Evolutionary conservation across 2,888 invertebrate species (phyloP), one percentile per base, ranked within the genome.

Genomic region (Andrena haemorrhoa): DNA sequence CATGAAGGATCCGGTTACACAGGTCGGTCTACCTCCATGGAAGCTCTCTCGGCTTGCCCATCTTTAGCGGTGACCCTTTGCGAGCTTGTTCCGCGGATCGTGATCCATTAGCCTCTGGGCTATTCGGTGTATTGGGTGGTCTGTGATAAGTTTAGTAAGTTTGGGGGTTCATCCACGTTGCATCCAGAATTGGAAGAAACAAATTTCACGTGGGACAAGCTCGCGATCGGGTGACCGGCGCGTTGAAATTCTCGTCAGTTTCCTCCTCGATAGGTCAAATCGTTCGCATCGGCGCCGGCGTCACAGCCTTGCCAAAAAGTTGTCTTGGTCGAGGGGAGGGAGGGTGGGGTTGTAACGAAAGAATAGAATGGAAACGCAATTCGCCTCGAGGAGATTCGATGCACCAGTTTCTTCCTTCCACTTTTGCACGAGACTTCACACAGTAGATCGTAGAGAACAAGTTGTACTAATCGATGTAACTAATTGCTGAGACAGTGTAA

Each of bases 1-100:
- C 91, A 98, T 98, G 98, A 98, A 98, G 95, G 98, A 98, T 94
- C 98, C 98, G 0, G 97, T 98, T 53, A 98, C 98, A 86, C 98
- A 98, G 97, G 98, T 98, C 95, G 94, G 94, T 90, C 83, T 47
- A 75, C 61, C 20, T 23, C 66, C 75, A 87, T 83, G 82, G 73
- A 76, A 81, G 79, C 76, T 72, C 69, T 82, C 58, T 60, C 60
- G 71, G 74, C 61, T 86, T 73, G 49, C 58, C 80, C 78, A 77
- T 79, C 75, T 41, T 26, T 10, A 8, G 58, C 47, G 75, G 49
- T 61, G 66, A 65, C 68, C 63, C 58, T 26, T 35, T 49, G 47
- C 76, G 79, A 83, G 63, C 72, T 68, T 66, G 35, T 29, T 56
- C 0, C 26, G 7, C 3, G 26, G 4, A 26, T 51, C 10, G 10